Evolutionary conservation across 2,113 vertebrate species (phyloP), one percentile per base, ranked within the genome.

Genomic region (Oophaga pumilio): DNA sequence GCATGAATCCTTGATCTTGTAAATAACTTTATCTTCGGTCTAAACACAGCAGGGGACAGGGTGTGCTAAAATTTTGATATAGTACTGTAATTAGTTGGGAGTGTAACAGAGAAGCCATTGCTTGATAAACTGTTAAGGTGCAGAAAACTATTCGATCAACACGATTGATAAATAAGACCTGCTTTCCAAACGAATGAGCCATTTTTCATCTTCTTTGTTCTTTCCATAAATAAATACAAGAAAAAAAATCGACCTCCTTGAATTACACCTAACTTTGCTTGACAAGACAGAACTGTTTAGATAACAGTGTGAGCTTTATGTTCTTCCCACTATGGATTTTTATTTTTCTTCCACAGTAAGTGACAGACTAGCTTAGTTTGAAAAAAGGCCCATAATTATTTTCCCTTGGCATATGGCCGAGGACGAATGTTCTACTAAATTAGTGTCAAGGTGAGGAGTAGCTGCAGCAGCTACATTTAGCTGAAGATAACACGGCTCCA

Each of bases 261-360:
- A 60, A 85, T 53, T 76, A 59, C 83, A 74, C 68, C 15, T 57
- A 85, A 59, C 52, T 76, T 85, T 76, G 69, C 69, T 60, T 76
- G 84, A 76, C 84, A 85, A 85, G 33, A 85, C 43, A 60, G 69
- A 76, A 85, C 68, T 43, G 84, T 85, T 76, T 85, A 60, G 69
- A 85, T 85, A 76, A 85, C 28, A 14, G 84, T 43, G 24, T 43
- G 18, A 57, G 84, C 56, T 59, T 60, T 85, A 60, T 53, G 49
- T 62, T 76, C 73, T 60, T 59, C 12, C 18, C 84, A 62, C 26
- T 76, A 85, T 85, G 84, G 84, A 85, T 69, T 83, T 83, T 83
- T 83, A 80, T 60, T 77, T 26, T 33, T 60, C 81, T 83, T 28
- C 64, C 53, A 59, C 81, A 53, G 18, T 53, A 69, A 83, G 22